These are phyloP conservation scores for human DNA, from an alignment of 2,113 vertebrate genomes.

Conservation along the genomic window DNA sequence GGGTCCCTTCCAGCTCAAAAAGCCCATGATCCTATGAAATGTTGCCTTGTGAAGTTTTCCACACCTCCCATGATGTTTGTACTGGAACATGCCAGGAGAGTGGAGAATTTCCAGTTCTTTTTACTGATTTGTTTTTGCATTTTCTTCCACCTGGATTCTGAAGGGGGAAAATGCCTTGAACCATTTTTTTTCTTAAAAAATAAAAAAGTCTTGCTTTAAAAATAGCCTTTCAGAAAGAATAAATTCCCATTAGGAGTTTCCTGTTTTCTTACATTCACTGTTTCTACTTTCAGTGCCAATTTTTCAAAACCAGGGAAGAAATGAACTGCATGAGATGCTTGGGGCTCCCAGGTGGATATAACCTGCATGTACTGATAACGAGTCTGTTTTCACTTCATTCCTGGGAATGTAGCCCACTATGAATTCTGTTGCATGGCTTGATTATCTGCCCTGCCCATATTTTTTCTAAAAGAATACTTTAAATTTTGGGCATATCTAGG, in stretches of 20 bases:
- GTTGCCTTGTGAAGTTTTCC: not conserved
- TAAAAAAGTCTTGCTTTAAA: conserved; percentile 13
- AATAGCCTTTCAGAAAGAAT: conserved; percentile 31
- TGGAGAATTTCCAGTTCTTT: conserved; percentile 46
- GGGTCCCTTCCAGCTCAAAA: not conserved
- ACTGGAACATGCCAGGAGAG: conserved; percentile 7
- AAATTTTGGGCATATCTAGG: not conserved
- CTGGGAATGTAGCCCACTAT: not conserved
- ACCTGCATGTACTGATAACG: not conserved
- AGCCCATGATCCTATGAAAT: not conserved
- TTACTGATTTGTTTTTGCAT: conserved; percentile 62
- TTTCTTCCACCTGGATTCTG: conserved; percentile 42
- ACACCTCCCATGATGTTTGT: conserved; percentile 23
- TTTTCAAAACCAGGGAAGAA: conserved; percentile 24
- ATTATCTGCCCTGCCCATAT: not conserved
- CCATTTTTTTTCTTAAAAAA: not conserved
- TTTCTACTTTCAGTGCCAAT: not conserved
- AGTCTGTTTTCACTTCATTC: not conserved
- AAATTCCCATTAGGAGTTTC: not conserved
- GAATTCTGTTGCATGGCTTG: not conserved
- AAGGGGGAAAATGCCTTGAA: not conserved
- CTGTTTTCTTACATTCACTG: not conserved
- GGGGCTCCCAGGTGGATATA: not conserved
- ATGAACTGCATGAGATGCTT: not conserved
- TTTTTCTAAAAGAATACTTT: not conserved